phyloP scores from a whole-genome alignment of 1,140 invertebrate species.

The Drosophila trapezifrons region DNA sequence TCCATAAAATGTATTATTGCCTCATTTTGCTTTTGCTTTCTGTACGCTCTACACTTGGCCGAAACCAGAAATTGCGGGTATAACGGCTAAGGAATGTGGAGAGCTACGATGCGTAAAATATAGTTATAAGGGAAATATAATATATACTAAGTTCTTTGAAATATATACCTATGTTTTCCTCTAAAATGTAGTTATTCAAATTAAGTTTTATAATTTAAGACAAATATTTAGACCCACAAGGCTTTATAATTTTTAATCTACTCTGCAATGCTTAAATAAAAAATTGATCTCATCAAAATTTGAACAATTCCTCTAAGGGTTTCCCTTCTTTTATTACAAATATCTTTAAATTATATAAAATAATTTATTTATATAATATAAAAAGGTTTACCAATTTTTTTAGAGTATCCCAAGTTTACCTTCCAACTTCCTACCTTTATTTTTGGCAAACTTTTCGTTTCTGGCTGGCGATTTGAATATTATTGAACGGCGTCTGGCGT shows the following conservation, averaged over 20 bases:
- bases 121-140: neutral
- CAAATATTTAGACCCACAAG: too few species aligned
- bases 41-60: conserved; percentile 18
- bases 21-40: conserved; percentile 48
- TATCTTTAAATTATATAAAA: too few species aligned
- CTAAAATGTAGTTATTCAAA: too few species aligned
- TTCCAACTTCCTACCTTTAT: neutral
- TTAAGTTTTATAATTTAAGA: too few species aligned
- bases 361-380: too few species aligned
- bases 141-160: neutral
- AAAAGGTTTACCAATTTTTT: neutral
- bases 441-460: conserved; percentile 28
- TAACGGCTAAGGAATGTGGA: neutral
- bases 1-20: conserved; percentile 53
- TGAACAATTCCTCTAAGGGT: too few species aligned
- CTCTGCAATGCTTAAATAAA: too few species aligned
- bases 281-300: too few species aligned
- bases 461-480: conserved; percentile 44
- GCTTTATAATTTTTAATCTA: too few species aligned
- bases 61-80: conserved; percentile 7
- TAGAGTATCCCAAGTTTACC: conserved; percentile 5
- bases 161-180: too few species aligned
- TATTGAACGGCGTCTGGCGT: conserved; percentile 41
- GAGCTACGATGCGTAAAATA: neutral
- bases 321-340: neutral